Base-by-base conservation (phyloP, 2,888 invertebrate species). In the Chironomus tentans region DNA sequence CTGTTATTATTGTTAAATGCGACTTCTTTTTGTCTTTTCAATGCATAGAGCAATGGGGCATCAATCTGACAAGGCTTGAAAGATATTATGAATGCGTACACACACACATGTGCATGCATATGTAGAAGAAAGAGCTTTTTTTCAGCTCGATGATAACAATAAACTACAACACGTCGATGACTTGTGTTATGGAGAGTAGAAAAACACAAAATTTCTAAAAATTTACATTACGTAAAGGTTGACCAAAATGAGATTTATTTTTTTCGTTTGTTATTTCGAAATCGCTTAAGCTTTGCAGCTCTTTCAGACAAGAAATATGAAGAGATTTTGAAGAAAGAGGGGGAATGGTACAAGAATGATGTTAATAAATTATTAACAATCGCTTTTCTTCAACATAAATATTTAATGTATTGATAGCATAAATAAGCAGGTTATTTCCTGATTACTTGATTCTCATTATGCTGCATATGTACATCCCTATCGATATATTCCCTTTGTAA, bases 201-300 rank as follows among this genome's bases (percentile, higher is more conserved):
- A 38, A 38, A 28, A 28, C n/a, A 28, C 6, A 28, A 75, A 75
- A 75, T 75, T 75, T 75, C 74, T 75, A 75, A 76, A 72, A 74
- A 76, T 76, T 76, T 74, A 65, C 68, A 69, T 76, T 76, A 76
- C 76, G 69, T 76, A 76, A 76, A 76, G 69, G 46, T 50, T 76
- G 48, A 69, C 69, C 76, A 76, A 76, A 75, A 75, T 68, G 69
- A 76, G 69, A 68, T 69, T 76, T 73, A 68, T 74, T 74, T 47
- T 56, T 50, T 71, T 15, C n/a, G 22, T 22, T 12, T 70, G 15
- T 18, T 24, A 69, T 68, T 69, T 69, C 50, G 76, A 68, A 76
- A 76, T 61, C 68, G 24, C 65, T 38, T 38, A 38, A 38, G 65
- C 65, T 65, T 65, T 65, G 65, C 13, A 24, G 56, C 56, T 56